Conservation (phyloP, 2,888 invertebrate genomes). For the Caenorhabditis macrosperma region DNA sequence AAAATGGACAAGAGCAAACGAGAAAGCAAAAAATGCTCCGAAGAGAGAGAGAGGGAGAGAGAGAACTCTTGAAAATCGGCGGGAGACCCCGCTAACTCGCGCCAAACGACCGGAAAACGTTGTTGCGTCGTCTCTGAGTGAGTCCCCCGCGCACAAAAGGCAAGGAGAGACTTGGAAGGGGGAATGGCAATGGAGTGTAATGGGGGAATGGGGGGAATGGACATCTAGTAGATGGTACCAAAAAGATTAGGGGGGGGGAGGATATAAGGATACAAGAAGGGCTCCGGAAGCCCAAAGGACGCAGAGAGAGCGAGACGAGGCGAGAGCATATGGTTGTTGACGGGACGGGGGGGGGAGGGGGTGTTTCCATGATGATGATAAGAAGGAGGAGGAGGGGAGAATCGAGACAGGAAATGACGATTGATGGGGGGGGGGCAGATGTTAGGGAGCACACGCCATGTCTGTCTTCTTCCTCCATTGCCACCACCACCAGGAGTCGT, state of each 20-base stretch:
- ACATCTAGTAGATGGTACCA: no score
- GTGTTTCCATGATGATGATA: neutral
- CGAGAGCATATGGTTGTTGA: neutral
- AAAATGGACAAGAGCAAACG: no score
- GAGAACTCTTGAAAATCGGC: neutral
- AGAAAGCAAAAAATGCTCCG: neutral
- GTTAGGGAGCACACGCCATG: conserved; percentile 43
- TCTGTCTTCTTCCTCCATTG: conserved; percentile 23
- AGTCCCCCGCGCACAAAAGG: neutral
- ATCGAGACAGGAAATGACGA: conserved; percentile 29
- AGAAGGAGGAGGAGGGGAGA: neutral
- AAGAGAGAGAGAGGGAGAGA: no score
- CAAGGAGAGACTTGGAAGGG: neutral
- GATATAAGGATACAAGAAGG: no score
- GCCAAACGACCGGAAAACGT: neutral
- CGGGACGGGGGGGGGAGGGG: neutral
- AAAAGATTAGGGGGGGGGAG: no score
- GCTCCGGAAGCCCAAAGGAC: no score
- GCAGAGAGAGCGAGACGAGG: no score
- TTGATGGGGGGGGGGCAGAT: conserved; percentile 30
- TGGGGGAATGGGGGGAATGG: no score
- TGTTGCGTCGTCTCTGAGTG: neutral
- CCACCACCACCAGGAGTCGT: no score
- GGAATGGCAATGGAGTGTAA: no score
- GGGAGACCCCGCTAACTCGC: neutral